Percentiles rank a stretch among this genome's conserved stretches.
These are phyloP conservation scores for Barbus barbus DNA, from an alignment of 2,113 vertebrate species.

Conservation along the genomic window DNA sequence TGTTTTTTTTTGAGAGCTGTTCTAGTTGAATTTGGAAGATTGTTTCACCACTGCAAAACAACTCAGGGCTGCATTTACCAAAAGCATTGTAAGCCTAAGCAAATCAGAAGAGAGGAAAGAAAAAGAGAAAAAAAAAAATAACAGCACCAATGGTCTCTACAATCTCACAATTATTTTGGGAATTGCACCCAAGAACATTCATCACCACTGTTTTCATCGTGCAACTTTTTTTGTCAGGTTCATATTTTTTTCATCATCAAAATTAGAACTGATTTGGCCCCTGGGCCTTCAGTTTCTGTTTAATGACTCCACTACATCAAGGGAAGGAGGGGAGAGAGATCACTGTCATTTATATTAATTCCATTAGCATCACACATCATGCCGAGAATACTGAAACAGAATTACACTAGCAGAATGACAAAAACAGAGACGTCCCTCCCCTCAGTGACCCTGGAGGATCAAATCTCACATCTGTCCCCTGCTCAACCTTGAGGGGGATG, in stretches of 20 bases:
- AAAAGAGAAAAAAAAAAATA: background rate
- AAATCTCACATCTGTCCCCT: conserved; percentile 17
- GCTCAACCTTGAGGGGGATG: conserved; percentile 17
- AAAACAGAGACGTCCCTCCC: background rate
- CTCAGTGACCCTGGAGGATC: conserved; percentile 5
- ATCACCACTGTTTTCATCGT: background rate
- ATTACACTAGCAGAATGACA: background rate
- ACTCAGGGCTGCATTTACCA: background rate
- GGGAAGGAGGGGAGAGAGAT: background rate
- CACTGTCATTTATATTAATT: background rate
- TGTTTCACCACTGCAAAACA: background rate
- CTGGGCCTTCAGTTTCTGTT: background rate
- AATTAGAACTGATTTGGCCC: conserved; percentile 2
- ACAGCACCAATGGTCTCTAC: background rate
- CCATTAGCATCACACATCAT: conserved; percentile 12
- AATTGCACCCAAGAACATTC: background rate
- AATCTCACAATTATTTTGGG: background rate
- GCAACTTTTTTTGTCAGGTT: background rate
- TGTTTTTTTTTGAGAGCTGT: no score
- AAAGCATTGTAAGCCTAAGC: background rate
- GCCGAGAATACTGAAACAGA: background rate
- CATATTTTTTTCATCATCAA: background rate
- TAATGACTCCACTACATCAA: conserved; percentile 4
- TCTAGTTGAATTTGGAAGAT: background rate
- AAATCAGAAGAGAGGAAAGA: no score